Evolutionary conservation across 2,888 invertebrate species (phyloP).

Genomic region (Lacanobia oleracea): DNA sequence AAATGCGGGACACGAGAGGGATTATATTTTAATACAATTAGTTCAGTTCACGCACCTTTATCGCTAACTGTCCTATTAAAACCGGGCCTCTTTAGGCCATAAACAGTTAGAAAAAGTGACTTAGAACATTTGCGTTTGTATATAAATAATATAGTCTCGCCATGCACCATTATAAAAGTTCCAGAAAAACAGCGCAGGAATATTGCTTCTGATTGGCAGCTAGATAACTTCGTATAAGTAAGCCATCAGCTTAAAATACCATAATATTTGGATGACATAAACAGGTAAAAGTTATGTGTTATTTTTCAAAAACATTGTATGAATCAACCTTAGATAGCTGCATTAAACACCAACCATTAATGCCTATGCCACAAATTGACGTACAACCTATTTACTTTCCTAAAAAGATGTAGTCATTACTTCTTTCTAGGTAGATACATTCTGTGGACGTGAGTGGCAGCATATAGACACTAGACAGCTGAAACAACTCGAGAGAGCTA

Average conservation of each 20-base stretch:
- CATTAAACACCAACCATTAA: neutral
- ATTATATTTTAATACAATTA: constrained; percentile 37
- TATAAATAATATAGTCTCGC: too few relatives aligned
- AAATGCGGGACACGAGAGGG: constrained; percentile 30
- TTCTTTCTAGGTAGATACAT: neutral
- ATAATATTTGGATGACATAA: neutral
- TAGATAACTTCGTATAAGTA: too few relatives aligned
- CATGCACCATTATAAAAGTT: too few relatives aligned
- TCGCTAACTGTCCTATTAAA: neutral
- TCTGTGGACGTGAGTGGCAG: neutral
- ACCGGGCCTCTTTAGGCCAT: neutral
- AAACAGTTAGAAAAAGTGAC: neutral
- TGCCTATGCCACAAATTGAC: constrained; percentile 4
- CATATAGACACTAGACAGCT: neutral
- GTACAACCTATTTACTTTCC: neutral
- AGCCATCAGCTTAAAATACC: too few relatives aligned
- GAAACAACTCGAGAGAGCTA: neutral
- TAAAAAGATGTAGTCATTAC: neutral
- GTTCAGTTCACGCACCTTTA: constrained; percentile 13
- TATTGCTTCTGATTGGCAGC: too few relatives aligned
- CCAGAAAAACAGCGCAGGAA: too few relatives aligned
- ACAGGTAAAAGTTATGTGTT: neutral
- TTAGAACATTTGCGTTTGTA: too few relatives aligned
- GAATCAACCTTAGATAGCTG: too few relatives aligned
- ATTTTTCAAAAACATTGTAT: constrained; percentile 1